These are phyloP conservation scores for Brachypalpus laphriformis DNA, from an alignment of 2,888 invertebrate species.

Conservation along the genomic window DNA sequence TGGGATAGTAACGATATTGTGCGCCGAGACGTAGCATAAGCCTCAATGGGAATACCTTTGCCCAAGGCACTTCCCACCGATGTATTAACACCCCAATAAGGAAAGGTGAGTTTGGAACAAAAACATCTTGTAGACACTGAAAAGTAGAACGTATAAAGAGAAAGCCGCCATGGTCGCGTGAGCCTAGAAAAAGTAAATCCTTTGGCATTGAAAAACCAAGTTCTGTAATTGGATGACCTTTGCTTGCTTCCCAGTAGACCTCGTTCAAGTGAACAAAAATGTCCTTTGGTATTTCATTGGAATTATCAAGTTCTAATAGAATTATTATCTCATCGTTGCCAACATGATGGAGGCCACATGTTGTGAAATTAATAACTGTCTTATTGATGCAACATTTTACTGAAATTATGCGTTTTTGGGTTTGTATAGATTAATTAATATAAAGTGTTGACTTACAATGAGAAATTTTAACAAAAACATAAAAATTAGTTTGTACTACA, in stretches of 20 bases:
- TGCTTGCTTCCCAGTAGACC: constrained; percentile 87
- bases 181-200: constrained; percentile 85
- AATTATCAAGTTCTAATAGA: constrained; percentile 87
- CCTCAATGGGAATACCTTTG: constrained; percentile 90
- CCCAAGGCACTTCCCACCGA: constrained; percentile 85
- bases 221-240: constrained; percentile 88
- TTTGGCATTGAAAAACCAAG: constrained; percentile 86
- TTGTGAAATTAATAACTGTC: constrained; percentile 90
- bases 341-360: constrained; percentile 89
- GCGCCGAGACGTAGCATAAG: constrained; percentile 91
- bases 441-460: constrained; percentile 85
- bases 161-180: constrained; percentile 91
- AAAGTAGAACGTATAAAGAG: constrained; percentile 91
- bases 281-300: constrained; percentile 86
- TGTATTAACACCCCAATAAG: constrained; percentile 91
- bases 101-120: constrained; percentile 89
- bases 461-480: constrained; percentile 89
- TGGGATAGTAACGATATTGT: constrained; percentile 93
- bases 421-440: neutral
- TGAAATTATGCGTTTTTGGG: constrained; percentile 79
- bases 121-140: constrained; percentile 91
- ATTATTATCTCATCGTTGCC: constrained; percentile 93
- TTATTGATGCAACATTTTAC: constrained; percentile 91
- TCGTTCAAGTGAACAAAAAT: constrained; percentile 89
- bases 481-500: constrained; percentile 89